phyloP scores from a whole-genome alignment of 1,140 invertebrate species.

The Micrasema minimum region DNA sequence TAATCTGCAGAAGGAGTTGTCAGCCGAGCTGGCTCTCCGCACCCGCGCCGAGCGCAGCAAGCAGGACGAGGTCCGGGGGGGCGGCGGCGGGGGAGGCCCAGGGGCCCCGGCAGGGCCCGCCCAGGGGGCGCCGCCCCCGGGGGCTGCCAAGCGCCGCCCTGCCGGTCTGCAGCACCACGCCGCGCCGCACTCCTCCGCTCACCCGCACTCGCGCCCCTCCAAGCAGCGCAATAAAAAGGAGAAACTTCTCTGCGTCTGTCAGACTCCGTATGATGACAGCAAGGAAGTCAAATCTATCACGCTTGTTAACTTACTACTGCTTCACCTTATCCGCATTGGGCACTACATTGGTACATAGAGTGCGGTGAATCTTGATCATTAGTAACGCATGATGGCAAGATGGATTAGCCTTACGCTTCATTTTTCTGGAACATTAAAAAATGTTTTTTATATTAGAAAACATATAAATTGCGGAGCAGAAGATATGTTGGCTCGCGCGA shows the following conservation, averaged over 20 bases:
- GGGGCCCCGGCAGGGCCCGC: slow-evolving; percentile 10
- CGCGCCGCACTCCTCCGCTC: slow-evolving; percentile 29
- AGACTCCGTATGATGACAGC: slow-evolving; percentile 93
- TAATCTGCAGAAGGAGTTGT: slow-evolving; percentile 73
- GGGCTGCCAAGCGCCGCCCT: slow-evolving; percentile 47
- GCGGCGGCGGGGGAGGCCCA: slow-evolving; percentile 52
- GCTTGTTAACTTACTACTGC: not conserved
- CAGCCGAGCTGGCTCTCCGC: slow-evolving; percentile 72
- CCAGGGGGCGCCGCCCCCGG: slow-evolving; percentile 19
- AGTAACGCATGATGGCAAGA: not conserved
- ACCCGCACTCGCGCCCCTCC: slow-evolving; percentile 24
- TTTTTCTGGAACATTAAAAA: too few relatives aligned
- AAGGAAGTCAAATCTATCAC: slow-evolving; percentile 72
- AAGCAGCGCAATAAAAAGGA: slow-evolving; percentile 72
- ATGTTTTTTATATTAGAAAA: too few relatives aligned
- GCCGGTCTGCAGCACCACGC: slow-evolving; percentile 54
- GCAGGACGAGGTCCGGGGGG: slow-evolving; percentile 74
- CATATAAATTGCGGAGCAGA: too few relatives aligned
- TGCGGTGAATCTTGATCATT: too few relatives aligned
- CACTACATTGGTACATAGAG: too few relatives aligned
- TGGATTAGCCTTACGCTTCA: too few relatives aligned
- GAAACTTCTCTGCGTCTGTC: slow-evolving; percentile 92
- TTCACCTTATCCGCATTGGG: not conserved
- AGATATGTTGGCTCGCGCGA: too few relatives aligned
- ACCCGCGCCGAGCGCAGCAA: slow-evolving; percentile 77